These are phyloP conservation scores for Tiaroga cobitis DNA, from an alignment of 2,797 vertebrate species.

Conservation along the genomic window DNA sequence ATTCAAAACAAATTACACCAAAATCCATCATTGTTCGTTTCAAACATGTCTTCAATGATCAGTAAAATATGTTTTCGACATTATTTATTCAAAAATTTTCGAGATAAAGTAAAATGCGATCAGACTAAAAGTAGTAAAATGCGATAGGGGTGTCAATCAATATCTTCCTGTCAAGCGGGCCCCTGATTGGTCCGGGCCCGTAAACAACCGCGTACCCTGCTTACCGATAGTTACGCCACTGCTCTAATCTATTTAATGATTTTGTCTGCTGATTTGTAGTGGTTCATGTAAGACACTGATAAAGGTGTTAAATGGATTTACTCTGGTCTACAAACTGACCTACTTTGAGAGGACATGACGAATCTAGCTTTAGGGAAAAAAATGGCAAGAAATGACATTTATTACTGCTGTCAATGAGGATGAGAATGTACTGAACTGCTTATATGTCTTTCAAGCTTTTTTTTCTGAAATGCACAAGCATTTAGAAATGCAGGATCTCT, in stretches of 20 bases:
- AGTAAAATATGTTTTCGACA: too few relatives aligned
- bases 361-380: conserved; percentile 13
- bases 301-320: conserved; percentile 53
- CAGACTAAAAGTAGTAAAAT: too few relatives aligned
- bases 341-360: conserved; percentile 37
- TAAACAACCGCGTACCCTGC: too few relatives aligned
- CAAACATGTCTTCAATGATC: too few relatives aligned
- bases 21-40: too few relatives aligned
- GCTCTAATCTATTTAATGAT: conserved; percentile 43
- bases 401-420: conserved; percentile 6
- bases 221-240: too few relatives aligned
- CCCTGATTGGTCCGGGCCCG: too few relatives aligned
- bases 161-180: too few relatives aligned
- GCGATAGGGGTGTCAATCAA: too few relatives aligned
- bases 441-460: background rate
- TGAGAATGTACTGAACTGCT: background rate
- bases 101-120: too few relatives aligned
- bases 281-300: conserved; percentile 39
- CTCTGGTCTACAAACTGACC: conserved; percentile 43
- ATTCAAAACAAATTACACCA: too few relatives aligned
- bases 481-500: background rate
- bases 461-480: background rate
- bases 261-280: conserved; percentile 21
- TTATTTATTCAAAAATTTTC: too few relatives aligned
- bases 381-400: background rate